phyloP scores from a whole-genome alignment of 2,797 vertebrate species.

The Pseudochaenichthys georgianus region DNA sequence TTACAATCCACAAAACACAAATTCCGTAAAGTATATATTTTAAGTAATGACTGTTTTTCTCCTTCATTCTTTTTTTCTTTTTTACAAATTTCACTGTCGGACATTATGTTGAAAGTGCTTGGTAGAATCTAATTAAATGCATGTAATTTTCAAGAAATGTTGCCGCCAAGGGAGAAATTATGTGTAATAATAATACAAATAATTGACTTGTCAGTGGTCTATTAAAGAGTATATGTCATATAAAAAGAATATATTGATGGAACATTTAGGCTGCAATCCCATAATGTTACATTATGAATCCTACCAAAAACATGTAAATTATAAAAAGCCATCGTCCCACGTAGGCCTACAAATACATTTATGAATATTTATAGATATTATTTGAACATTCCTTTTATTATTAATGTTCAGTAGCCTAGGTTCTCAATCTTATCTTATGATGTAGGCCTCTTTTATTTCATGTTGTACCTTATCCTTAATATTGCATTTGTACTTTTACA shows the following conservation, averaged over 20 bases:
- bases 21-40: background rate
- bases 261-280: too few species aligned
- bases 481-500: too few species aligned
- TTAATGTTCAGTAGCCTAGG: too few species aligned
- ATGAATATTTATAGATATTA: too few species aligned
- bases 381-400: too few species aligned
- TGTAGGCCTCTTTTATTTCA: too few species aligned
- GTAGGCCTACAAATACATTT: too few species aligned
- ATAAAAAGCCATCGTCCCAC: background rate
- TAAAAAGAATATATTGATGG: too few species aligned
- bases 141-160: background rate
- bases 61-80: accelerated
- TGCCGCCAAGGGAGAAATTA: background rate
- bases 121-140: background rate
- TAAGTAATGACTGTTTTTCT: accelerated
- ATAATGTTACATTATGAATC: background rate
- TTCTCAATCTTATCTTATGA: too few species aligned
- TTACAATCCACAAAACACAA: background rate
- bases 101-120: conserved; percentile 52
- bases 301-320: background rate
- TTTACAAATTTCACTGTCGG: background rate
- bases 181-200: background rate
- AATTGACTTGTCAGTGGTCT: background rate
- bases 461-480: too few species aligned
- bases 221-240: background rate